Evolutionary conservation across 2,797 vertebrate species (phyloP), one percentile per base, ranked within the genome.

Genomic region (Pangasius krempfi): DNA sequence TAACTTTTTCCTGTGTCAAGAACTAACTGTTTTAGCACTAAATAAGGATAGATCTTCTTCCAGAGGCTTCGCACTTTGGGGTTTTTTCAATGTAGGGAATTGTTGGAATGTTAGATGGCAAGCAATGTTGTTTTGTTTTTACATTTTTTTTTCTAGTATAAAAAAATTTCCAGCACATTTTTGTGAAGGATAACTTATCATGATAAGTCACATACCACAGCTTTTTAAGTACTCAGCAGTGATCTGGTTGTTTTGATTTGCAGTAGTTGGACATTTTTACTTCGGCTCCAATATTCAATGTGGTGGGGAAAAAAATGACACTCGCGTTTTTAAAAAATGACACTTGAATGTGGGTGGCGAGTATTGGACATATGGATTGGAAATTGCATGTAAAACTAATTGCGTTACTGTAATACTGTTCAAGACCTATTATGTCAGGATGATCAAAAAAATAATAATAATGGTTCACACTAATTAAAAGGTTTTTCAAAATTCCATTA

Each of bases 401-500:
- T 94, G 89, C 92, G 88, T 93, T 93, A 89, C 89, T 95, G 92
- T 96, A 93, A 90, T 94, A 91, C 89, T 91, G 92, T 94, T 94
- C 88, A 92, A 93, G 91, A 91, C 47, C 92, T 94, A 91, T 93
- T 92, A 93, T 94, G 92, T 95, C 94, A 92, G 92, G 92, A 93
- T 95, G 93, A 95, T 94, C 94, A 93, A 91, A 92, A 92, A 93
- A 92, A n/a, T 9, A 72, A 50, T 22, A 92, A 93, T 88, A 94
- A 94, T 93, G 93, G 94, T 94, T 96, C 94, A 94, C 93, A 87
- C 90, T 91, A 93, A 91, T 92, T 94, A 94, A 84, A 89, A 66
- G 94, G 92, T 94, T 93, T 95, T 95, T 94, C 95, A 95, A 96
- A 96, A 95, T 95, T 95, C 95, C 95, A 96, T 96, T 96, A 96